Percentiles rank a stretch among this genome's conserved stretches.
Conservation (phyloP, 2,797 vertebrate species). For the Antrozous pallidus region DNA sequence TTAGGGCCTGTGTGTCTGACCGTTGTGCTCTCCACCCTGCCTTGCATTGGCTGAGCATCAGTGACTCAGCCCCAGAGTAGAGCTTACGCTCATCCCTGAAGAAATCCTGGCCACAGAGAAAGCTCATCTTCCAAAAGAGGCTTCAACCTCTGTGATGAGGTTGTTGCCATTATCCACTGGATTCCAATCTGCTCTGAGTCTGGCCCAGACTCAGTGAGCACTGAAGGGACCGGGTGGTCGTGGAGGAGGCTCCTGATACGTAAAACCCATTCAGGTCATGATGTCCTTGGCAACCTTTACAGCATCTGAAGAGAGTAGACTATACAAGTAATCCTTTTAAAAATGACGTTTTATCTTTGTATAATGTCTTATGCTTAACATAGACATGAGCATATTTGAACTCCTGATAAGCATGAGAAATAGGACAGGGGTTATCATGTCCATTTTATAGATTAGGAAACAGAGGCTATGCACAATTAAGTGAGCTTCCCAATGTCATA, state of each 20-base stretch:
- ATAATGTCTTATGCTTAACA: background rate
- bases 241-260: background rate
- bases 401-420: background rate
- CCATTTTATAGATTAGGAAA: conserved; percentile 31
- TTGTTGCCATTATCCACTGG: background rate
- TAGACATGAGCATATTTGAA: background rate
- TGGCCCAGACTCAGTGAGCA: background rate
- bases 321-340: background rate
- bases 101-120: background rate
- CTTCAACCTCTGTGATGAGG: background rate
- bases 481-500: background rate
- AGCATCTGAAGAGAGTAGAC: background rate
- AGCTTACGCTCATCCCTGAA: background rate
- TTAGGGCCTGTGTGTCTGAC: background rate
- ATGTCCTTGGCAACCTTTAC: background rate
- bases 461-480: background rate
- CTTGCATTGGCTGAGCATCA: background rate
- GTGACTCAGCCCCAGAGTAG: background rate
- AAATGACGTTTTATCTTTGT: background rate
- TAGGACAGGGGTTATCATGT: background rate
- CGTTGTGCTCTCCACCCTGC: background rate
- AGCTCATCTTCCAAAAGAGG: background rate
- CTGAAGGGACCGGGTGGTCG: background rate
- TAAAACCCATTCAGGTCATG: background rate
- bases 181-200: background rate